Conservation (phyloP, 30 jellyfish, hydroid and myxozoan genomes). For the Mastigias papua region DNA sequence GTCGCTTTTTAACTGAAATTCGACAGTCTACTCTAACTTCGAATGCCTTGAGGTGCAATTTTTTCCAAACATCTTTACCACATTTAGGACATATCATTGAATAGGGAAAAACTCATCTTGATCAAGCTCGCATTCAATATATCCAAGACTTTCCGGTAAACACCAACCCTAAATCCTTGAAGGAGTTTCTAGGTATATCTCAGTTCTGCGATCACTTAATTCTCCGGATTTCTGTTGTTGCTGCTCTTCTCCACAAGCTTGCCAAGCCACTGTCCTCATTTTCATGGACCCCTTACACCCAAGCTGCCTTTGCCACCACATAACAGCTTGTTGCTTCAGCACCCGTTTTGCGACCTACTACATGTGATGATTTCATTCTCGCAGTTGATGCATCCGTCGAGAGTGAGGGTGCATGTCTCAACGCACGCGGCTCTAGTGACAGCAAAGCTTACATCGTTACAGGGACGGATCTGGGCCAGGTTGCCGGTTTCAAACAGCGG, state of each 20-base stretch:
- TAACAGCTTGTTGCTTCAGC: constrained; percentile 55
- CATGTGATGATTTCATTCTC: constrained; percentile 33
- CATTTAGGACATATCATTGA: constrained; percentile 47
- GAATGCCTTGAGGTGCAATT: constrained; percentile 53
- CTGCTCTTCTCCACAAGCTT: constrained; percentile 34
- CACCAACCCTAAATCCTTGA: not conserved
- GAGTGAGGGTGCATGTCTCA: constrained; percentile 52
- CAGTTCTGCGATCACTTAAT: not conserved
- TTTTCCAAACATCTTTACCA: constrained; percentile 25
- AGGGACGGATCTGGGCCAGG: too few species aligned
- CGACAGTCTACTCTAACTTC: not conserved
- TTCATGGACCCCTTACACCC: constrained; percentile 27
- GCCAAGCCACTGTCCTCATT: constrained; percentile 20
- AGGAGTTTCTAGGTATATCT: not conserved
- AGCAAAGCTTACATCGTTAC: constrained; percentile 28
- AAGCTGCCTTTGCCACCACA: constrained; percentile 47
- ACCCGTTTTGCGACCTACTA: constrained; percentile 58
- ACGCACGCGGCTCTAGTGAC: constrained; percentile 32
- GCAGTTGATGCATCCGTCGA: constrained; percentile 27
- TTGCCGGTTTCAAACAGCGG: too few species aligned
- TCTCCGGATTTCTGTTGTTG: constrained; percentile 15
- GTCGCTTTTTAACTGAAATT: constrained; percentile 34
- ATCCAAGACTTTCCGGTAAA: not conserved
- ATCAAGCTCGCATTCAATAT: not conserved
- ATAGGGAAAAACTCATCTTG: constrained; percentile 28